phyloP scores from a whole-genome alignment of 2,888 invertebrate genomes.

The Apoda limacodes region DNA sequence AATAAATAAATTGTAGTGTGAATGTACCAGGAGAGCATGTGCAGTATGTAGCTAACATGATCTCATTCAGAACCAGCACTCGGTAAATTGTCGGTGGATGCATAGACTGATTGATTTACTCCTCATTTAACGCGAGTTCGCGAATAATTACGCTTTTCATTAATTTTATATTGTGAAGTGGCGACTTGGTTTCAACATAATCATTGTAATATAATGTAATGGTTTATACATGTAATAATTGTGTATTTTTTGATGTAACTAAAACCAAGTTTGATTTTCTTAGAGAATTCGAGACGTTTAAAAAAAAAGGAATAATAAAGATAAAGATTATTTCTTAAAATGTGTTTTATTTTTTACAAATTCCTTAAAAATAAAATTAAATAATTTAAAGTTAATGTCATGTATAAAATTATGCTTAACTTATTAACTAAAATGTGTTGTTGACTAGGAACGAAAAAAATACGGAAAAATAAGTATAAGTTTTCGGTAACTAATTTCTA shows the following conservation, averaged over 20 bases:
- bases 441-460: too few relatives aligned
- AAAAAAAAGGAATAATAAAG: constrained; percentile 65
- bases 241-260: constrained; percentile 68
- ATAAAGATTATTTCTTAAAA: constrained; percentile 65
- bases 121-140: constrained; percentile 18
- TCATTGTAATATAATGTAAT: constrained; percentile 46
- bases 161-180: constrained; percentile 31
- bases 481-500: too few relatives aligned
- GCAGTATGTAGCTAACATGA: constrained; percentile 9
- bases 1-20: constrained; percentile 21
- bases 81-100: not conserved
- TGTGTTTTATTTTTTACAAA: constrained; percentile 62
- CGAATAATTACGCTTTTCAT: constrained; percentile 35
- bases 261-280: constrained; percentile 67
- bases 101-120: constrained; percentile 6
- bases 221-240: too few relatives aligned
- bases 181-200: constrained; percentile 32
- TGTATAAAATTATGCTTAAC: too few relatives aligned
- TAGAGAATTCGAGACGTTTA: constrained; percentile 64
- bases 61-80: not conserved
- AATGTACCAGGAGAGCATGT: constrained; percentile 28
- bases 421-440: too few relatives aligned
- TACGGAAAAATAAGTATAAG: too few relatives aligned
- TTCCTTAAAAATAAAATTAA: too few relatives aligned
- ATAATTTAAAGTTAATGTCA: too few relatives aligned